Conservation (phyloP, 2,113 vertebrate genomes). For the Sphaerodactylus townsendi region DNA sequence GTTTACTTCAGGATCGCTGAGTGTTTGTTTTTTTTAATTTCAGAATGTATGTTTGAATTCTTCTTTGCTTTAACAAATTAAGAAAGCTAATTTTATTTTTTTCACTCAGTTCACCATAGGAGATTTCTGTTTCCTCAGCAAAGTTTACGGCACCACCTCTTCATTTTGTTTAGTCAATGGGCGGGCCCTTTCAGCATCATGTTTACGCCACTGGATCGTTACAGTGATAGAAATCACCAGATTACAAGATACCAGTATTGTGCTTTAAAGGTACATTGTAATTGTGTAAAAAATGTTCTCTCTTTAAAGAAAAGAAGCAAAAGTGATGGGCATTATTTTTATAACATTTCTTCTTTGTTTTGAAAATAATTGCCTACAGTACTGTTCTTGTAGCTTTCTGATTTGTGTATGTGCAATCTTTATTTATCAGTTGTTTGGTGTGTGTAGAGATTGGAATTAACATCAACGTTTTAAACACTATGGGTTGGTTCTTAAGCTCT, state of each 20-base stretch:
- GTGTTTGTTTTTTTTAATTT: not conserved
- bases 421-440: not conserved
- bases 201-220: constrained; percentile 96
- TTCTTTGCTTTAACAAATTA: constrained; percentile 30
- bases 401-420: not conserved
- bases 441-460: not conserved
- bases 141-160: constrained; percentile 95
- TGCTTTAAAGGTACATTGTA: constrained; percentile 87
- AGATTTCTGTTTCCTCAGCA: constrained; percentile 98
- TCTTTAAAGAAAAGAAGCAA: not conserved
- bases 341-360: not conserved
- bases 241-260: constrained; percentile 98
- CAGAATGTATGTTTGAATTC: not conserved
- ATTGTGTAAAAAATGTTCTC: not conserved
- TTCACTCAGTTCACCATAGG: constrained; percentile 89
- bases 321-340: not conserved
- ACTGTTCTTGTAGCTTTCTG: not conserved
- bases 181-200: constrained; percentile 98
- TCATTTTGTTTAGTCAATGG: constrained; percentile 99
- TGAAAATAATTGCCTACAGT: not conserved
- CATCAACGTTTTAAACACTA: not conserved
- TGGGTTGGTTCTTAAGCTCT: too few relatives aligned
- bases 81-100: constrained; percentile 44
- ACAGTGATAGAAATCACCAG: constrained; percentile 97
- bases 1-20: not conserved